Evolutionary conservation across 2,888 invertebrate genomes (phyloP).

Genomic region (Lasioglossum pauxillum): DNA sequence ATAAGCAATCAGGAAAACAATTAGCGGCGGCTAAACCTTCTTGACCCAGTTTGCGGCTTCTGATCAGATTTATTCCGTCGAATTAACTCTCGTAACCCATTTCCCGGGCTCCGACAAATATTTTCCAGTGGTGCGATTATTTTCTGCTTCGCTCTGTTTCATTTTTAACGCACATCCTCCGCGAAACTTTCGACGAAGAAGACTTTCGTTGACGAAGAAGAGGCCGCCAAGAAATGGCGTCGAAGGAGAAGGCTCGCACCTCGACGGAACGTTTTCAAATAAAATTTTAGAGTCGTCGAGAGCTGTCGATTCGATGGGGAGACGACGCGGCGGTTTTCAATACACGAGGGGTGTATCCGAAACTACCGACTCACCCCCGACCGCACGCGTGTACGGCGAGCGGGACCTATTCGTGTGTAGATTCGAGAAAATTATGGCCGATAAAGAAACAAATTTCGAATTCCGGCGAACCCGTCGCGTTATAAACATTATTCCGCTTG

Average conservation of each 20-base stretch:
- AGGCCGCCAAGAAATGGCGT: not conserved
- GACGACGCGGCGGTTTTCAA: constrained; percentile 72
- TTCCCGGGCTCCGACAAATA: not conserved
- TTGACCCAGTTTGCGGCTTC: not conserved
- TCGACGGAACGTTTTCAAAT: constrained; percentile 69
- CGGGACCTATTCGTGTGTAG: constrained; percentile 81
- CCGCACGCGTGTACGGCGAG: constrained; percentile 50
- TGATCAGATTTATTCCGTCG: not conserved
- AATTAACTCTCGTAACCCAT: not conserved
- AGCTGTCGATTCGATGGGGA: constrained; percentile 61
- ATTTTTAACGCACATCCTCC: not conserved
- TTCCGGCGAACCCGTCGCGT: constrained; percentile 77
- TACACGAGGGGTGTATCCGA: constrained; percentile 67
- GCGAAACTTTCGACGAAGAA: not conserved
- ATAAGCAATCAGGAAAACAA: constrained; percentile 2
- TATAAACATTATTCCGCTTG: constrained; percentile 81
- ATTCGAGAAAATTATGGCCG: constrained; percentile 83
- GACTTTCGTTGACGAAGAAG: not conserved
- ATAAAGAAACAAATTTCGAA: constrained; percentile 83
- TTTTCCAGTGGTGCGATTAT: not conserved
- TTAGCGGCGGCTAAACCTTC: not conserved
- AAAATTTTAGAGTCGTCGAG: constrained; percentile 80
- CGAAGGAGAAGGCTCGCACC: constrained; percentile 23
- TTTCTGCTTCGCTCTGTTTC: not conserved
- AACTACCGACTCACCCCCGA: constrained; percentile 44